Conservation (phyloP, 2,888 invertebrate genomes). For the Druceiella hillmani region DNA sequence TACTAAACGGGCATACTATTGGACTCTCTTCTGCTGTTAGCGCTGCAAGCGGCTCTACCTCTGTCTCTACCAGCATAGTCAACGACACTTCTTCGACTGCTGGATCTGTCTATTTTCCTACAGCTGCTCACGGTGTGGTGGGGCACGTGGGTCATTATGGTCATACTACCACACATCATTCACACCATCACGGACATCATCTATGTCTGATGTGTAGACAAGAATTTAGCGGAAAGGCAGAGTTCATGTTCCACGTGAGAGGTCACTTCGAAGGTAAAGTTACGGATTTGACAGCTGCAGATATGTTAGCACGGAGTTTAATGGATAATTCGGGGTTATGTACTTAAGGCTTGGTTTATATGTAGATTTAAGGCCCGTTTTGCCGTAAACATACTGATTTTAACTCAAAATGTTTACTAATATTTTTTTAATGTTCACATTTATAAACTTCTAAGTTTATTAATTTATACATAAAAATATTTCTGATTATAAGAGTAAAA, state of each 20-base stretch:
- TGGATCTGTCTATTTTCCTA: slow-evolving; percentile 39
- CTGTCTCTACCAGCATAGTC: slow-evolving; percentile 34
- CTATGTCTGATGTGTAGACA: slow-evolving; percentile 62
- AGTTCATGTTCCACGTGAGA: slow-evolving; percentile 64
- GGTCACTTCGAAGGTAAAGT: slow-evolving; percentile 59
- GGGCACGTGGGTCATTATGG: slow-evolving; percentile 36
- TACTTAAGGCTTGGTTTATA: slow-evolving; percentile 53
- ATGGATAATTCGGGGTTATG: slow-evolving; percentile 52
- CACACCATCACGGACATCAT: slow-evolving; percentile 40
- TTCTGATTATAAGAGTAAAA: no score
- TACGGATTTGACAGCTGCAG: slow-evolving; percentile 48
- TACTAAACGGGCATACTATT: slow-evolving; percentile 41
- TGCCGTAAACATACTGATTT: no score
- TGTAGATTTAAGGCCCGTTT: no score
- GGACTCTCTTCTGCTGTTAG: slow-evolving; percentile 33
- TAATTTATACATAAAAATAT: no score
- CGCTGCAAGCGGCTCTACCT: slow-evolving; percentile 32
- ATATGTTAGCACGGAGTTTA: slow-evolving; percentile 46
- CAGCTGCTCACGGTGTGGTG: slow-evolving; percentile 34
- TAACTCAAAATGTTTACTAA: no score
- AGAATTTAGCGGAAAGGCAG: slow-evolving; percentile 60
- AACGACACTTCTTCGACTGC: slow-evolving; percentile 35
- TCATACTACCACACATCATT: slow-evolving; percentile 39
- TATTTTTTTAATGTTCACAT: no score
- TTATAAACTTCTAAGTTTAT: no score